phyloP scores from a whole-genome alignment of 2,888 invertebrate species.

The Leptinotarsa peninsularis region DNA sequence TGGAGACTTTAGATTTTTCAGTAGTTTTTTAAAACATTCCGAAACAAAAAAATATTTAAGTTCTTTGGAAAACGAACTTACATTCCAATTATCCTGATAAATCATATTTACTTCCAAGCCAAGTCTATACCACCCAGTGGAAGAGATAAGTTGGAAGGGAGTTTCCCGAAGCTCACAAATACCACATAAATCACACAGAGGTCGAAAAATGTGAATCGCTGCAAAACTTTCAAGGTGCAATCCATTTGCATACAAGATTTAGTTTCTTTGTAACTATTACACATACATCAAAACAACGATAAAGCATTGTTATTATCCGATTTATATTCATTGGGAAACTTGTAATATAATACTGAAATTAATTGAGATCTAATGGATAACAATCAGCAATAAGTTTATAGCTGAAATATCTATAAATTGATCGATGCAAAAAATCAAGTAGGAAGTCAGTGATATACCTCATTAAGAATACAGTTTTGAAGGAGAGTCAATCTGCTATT shows the following conservation, averaged over 20 bases:
- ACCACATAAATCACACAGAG: background rate
- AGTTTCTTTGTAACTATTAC: constrained; percentile 22
- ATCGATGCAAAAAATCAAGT: background rate
- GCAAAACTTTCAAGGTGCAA: constrained; percentile 28
- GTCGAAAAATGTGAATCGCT: constrained; percentile 26
- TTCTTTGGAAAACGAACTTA: no score
- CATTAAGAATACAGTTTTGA: constrained; percentile 9
- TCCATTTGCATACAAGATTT: constrained; percentile 28
- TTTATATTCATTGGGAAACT: constrained; percentile 30
- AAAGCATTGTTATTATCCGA: constrained; percentile 28
- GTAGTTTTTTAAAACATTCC: no score
- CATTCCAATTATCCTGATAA: no score
- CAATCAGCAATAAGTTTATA: constrained; percentile 22
- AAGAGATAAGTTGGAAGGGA: background rate
- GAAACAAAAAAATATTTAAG: no score
- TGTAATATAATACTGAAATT: constrained; percentile 27
- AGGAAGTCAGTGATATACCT: constrained; percentile 10
- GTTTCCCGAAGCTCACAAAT: background rate
- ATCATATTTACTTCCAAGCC: no score
- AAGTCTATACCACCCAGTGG: background rate
- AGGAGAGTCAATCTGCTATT: background rate
- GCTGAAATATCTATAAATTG: background rate
- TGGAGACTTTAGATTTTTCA: no score
- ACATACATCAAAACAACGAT: constrained; percentile 25
- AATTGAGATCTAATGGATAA: constrained; percentile 28